A percentile compares a stretch with the other conserved stretches of the same genome.
Evolutionary conservation across 2,113 vertebrate species (phyloP).

Genomic region (Loxodonta africana): DNA sequence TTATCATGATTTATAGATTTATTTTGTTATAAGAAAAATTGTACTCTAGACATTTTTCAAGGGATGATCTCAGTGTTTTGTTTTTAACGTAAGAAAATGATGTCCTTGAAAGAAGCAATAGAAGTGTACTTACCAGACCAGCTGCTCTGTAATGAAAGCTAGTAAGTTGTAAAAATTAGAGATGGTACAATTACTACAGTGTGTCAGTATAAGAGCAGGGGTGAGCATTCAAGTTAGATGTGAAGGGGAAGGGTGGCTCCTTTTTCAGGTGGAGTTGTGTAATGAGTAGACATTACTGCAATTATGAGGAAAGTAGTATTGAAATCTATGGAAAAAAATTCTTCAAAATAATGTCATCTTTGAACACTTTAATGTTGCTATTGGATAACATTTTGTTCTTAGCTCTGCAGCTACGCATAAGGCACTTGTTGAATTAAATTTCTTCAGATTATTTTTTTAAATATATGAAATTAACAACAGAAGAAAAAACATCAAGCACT

Average conservation of each 20-base stretch:
- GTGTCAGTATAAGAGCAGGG: neutral
- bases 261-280: neutral
- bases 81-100: neutral
- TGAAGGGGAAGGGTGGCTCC: neutral
- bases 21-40: neutral
- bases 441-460: conserved; percentile 34
- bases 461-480: neutral
- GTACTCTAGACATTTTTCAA: neutral
- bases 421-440: neutral
- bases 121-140: neutral
- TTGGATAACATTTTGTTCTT: neutral
- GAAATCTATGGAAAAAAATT: neutral
- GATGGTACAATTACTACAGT: neutral
- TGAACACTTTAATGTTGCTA: neutral
- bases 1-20: neutral
- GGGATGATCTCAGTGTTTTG: neutral
- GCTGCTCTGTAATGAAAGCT: neutral
- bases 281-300: neutral
- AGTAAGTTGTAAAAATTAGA: neutral
- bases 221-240: neutral
- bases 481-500: neutral
- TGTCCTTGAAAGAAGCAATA: neutral
- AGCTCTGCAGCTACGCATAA: neutral
- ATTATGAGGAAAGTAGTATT: neutral
- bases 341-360: neutral